phyloP scores from a whole-genome alignment of 2,113 vertebrate species.

The Pterocles gutturalis region DNA sequence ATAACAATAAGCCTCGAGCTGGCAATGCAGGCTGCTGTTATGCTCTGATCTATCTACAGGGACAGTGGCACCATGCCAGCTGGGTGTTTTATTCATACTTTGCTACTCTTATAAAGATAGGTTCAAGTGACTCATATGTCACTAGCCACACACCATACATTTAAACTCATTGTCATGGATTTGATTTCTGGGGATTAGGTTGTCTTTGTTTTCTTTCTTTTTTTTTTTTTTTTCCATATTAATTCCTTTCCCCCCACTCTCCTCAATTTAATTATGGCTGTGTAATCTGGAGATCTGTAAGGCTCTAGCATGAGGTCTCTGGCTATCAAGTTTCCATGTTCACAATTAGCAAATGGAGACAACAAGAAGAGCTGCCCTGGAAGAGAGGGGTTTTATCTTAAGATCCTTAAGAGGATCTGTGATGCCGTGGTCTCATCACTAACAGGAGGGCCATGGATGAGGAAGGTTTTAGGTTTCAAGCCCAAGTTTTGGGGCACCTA shows the following conservation, averaged over 20 bases:
- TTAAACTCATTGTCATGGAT: conserved; percentile 28
- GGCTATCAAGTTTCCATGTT: conserved; percentile 46
- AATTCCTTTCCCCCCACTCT: conserved; percentile 17
- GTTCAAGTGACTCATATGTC: conserved; percentile 56
- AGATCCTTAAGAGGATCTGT: conserved; percentile 33
- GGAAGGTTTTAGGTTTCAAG: not conserved
- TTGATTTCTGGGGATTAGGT: not conserved
- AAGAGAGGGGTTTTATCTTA: conserved; percentile 17
- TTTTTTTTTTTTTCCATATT: not conserved
- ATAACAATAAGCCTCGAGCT: not conserved
- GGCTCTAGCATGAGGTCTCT: conserved; percentile 37
- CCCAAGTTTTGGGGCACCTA: not conserved
- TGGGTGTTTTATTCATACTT: conserved; percentile 9
- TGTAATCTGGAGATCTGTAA: conserved; percentile 52
- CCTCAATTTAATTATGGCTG: conserved; percentile 58
- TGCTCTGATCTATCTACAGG: not conserved
- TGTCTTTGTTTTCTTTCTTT: not conserved
- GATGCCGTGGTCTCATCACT: not conserved
- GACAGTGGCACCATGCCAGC: conserved; percentile 11
- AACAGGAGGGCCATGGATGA: not conserved
- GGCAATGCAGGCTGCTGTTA: not conserved
- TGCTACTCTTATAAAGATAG: conserved; percentile 27
- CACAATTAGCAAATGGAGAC: conserved; percentile 67
- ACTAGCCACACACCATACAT: conserved; percentile 46
- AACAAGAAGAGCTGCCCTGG: not conserved